Conservation (phyloP, 2,797 vertebrate genomes). For the Spinibarbus caldwelli region DNA sequence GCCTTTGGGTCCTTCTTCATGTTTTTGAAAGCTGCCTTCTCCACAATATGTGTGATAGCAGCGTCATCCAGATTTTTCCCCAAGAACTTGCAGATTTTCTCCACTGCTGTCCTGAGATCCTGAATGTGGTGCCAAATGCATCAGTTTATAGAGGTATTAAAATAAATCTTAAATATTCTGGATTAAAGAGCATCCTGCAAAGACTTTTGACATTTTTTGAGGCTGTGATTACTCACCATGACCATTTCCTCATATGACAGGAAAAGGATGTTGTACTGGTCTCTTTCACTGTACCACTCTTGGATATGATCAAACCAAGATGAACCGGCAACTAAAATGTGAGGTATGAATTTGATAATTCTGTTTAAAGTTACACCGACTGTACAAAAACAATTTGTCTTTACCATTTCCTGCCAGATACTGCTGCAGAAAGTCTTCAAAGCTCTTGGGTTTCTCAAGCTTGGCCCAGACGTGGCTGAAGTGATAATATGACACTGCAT, state of each 20-base stretch:
- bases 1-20: constrained; percentile 70
- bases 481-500: too few relatives aligned
- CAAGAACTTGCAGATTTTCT: constrained; percentile 68
- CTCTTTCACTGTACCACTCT: constrained; percentile 61
- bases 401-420: constrained; percentile 66
- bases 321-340: constrained; percentile 53
- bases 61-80: constrained; percentile 60
- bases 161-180: neutral
- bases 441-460: constrained; percentile 62
- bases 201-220: neutral
- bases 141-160: neutral
- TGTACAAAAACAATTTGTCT: neutral
- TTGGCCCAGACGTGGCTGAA: constrained; percentile 9
- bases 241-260: constrained; percentile 72
- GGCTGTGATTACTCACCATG: constrained; percentile 58
- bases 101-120: constrained; percentile 67
- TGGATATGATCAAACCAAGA: constrained; percentile 73
- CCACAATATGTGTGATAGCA: constrained; percentile 55
- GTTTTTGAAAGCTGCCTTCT: constrained; percentile 67
- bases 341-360: neutral
- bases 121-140: constrained; percentile 23
- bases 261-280: constrained; percentile 72
- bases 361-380: neutral
- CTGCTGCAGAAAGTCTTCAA: constrained; percentile 66
- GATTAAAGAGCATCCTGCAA: neutral